Percentiles rank a stretch among this genome's conserved stretches.
phyloP scores from a whole-genome alignment of 2,888 invertebrate species.

The Pseudoips prasinana region DNA sequence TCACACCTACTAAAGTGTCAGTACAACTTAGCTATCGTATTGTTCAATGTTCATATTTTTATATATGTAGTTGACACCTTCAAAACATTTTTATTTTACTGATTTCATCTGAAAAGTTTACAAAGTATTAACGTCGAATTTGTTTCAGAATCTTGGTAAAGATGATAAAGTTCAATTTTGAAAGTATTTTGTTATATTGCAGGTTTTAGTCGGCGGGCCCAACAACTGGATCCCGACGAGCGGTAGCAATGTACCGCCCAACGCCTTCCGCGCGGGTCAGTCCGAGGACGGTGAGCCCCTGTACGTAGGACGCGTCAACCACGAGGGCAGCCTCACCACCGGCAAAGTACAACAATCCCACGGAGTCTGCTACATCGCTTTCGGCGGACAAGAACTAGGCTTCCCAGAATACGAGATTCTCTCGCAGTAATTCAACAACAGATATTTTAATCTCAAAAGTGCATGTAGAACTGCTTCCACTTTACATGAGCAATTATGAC shows the following conservation, averaged over 20 bases:
- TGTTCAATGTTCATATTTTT: no score
- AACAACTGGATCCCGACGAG: slow-evolving; percentile 87
- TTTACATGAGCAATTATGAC: slow-evolving; percentile 11
- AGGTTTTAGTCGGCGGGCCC: slow-evolving; percentile 82
- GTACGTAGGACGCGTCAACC: slow-evolving; percentile 88
- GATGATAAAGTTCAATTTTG: no score
- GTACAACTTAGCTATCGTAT: no score
- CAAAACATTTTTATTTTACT: no score
- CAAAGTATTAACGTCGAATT: no score
- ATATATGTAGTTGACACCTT: no score
- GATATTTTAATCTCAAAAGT: slow-evolving; percentile 20
- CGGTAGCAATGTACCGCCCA: slow-evolving; percentile 87
- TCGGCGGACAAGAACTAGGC: slow-evolving; percentile 89
- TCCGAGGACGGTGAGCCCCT: slow-evolving; percentile 90
- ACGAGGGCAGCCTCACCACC: slow-evolving; percentile 88
- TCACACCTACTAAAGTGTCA: no score
- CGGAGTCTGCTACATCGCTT: slow-evolving; percentile 91
- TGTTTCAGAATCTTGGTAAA: no score
- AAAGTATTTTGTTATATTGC: slow-evolving; percentile 8
- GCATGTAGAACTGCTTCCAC: slow-evolving; percentile 25
- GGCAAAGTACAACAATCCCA: slow-evolving; percentile 94
- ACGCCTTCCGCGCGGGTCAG: slow-evolving; percentile 88
- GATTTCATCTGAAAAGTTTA: no score
- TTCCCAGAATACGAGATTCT: slow-evolving; percentile 92
- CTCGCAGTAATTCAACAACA: slow-evolving; percentile 53